Evolutionary conservation across 2,888 invertebrate genomes (phyloP).

Genomic region (Fissipunctia ypsillon): DNA sequence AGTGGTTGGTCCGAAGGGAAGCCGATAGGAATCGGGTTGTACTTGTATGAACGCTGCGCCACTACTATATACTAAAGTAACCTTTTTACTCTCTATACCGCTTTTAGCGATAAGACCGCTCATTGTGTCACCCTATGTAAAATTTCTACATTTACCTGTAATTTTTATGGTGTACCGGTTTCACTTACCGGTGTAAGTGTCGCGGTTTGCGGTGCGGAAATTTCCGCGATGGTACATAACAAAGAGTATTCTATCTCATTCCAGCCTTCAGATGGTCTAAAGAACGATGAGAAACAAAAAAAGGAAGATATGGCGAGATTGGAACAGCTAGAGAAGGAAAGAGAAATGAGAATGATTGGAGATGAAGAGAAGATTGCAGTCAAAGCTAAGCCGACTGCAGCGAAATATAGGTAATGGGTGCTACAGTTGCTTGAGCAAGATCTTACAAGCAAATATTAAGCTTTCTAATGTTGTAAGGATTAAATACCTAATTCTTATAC

Average conservation of each 20-base stretch:
- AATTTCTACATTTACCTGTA: too few species aligned
- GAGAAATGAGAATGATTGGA: conserved; percentile 94
- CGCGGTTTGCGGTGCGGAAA: too few species aligned
- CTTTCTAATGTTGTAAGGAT: background rate
- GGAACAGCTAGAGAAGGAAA: conserved; percentile 94
- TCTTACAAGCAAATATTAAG: background rate
- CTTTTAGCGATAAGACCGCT: too few species aligned
- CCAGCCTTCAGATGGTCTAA: conserved; percentile 94
- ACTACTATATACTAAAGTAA: too few species aligned
- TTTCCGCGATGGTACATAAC: too few species aligned
- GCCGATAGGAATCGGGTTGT: too few species aligned
- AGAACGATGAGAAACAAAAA: conserved; percentile 95
- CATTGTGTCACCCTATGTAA: too few species aligned
- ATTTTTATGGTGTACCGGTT: too few species aligned
- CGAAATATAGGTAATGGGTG: conserved; percentile 91
- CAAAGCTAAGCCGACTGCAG: conserved; percentile 69
- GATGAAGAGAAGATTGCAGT: conserved; percentile 77
- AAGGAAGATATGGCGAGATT: conserved; percentile 94
- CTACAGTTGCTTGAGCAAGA: background rate
- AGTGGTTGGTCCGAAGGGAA: too few species aligned
- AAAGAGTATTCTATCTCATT: conserved; percentile 29
- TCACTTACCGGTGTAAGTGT: too few species aligned
- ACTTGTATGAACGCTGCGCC: too few species aligned
- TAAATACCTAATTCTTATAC: background rate
- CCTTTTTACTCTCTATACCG: too few species aligned